Conservation (phyloP, 1,140 invertebrate genomes). For the Conus ventricosus region DNA sequence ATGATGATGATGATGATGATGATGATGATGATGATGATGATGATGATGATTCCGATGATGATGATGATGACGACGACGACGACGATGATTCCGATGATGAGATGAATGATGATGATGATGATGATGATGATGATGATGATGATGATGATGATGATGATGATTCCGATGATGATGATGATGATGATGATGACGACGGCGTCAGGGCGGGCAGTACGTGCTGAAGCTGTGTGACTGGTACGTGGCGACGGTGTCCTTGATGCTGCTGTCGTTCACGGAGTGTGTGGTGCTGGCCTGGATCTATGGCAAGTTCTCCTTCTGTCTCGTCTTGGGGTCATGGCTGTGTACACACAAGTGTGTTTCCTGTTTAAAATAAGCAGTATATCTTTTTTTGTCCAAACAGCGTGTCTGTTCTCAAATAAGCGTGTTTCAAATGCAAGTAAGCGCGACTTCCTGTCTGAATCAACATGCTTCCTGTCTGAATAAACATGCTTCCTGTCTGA, state of each 20-base stretch:
- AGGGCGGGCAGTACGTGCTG: constrained; percentile 74
- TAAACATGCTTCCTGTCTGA: too few species aligned
- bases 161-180: constrained; percentile 21
- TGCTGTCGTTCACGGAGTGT: constrained; percentile 53
- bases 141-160: constrained; percentile 43
- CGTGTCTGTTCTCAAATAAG: too few species aligned
- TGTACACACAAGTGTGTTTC: too few species aligned
- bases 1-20: not conserved
- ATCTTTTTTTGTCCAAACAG: too few species aligned
- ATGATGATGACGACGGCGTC: constrained; percentile 10
- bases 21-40: constrained; percentile 43
- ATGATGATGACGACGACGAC: constrained; percentile 2
- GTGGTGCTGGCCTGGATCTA: constrained; percentile 59
- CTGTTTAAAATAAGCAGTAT: too few species aligned
- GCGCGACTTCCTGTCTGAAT: too few species aligned
- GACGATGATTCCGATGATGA: not conserved
- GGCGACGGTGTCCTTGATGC: constrained; percentile 60
- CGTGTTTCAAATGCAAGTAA: too few species aligned
- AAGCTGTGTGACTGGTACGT: constrained; percentile 75
- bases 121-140: not conserved
- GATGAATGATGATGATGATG: constrained; percentile 51
- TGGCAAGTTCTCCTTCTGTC: constrained; percentile 38
- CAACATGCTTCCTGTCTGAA: too few species aligned
- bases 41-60: constrained; percentile 18
- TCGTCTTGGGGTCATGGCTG: too few species aligned